Base-by-base conservation (phyloP, 2,888 invertebrate species). In the Axea sp. region DNA sequence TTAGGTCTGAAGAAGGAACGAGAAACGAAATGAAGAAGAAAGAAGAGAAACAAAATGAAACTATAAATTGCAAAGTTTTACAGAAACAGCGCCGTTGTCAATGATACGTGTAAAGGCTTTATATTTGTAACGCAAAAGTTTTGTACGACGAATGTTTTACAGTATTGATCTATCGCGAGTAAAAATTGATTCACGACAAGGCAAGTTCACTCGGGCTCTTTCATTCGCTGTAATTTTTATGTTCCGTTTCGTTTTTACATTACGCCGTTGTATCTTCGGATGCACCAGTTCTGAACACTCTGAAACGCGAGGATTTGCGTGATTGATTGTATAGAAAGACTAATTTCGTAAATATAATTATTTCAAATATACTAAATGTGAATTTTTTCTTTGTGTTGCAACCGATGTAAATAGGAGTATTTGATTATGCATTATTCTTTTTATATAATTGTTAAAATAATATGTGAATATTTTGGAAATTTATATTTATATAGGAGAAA, bases 341-440 rank as follows among this genome's bases (percentile, higher is more conserved):
- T 87, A 87, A 86, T 87, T 87, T 86, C 85, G 79, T 87, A 86
- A 87, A 86, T 86, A 87, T 86, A 85, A 84, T 86, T 86, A 86
- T 87, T 87, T 87, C 84, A 81, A 84, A 86, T n/a, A n/a, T 84
- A 84, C 80, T 83, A 82, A 64, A 76, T 53, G 47, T 47, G 64
- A 64, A 60, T 43, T 45, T 71, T 72, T 71, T 43, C 53, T 62
- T 74, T 55, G 30, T 31, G n/a, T 51, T 59, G 35, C 24, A 59
- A 59, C 59, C 68, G 53, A 68, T 68, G 68, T 62, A 57, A 64
- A 67, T 67, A 67, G 47, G 33, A 8, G n/a, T 14, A 47, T 65
- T 37, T 53, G n/a, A 60, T 64, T 65, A 24, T 9, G 8, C 51
- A 47, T 55, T 65, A 51, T 30, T 31, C 51, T 65, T 43, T 43